phyloP scores from a whole-genome alignment of 2,113 vertebrate genomes.

The Bufo bufo region DNA sequence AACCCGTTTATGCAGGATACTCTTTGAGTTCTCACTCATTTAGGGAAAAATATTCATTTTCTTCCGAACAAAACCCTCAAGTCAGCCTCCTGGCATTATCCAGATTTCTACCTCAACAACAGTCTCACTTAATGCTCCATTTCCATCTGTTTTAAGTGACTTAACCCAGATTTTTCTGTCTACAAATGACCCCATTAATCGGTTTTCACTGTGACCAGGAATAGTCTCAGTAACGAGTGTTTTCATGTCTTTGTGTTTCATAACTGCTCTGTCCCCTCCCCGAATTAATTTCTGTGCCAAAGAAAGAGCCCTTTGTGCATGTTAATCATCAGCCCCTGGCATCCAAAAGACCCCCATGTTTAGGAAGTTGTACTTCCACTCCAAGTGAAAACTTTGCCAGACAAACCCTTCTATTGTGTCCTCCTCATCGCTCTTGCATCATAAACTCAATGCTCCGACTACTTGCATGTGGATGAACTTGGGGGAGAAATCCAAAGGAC shows the following conservation, averaged over 20 bases:
- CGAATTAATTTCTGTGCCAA: slow-evolving; percentile 42
- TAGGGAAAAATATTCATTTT: not conserved
- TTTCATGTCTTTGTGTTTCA: slow-evolving; percentile 44
- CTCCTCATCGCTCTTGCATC: slow-evolving; percentile 15
- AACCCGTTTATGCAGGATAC: not conserved
- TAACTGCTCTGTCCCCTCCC: slow-evolving; percentile 32
- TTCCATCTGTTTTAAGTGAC: slow-evolving; percentile 37
- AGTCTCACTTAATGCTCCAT: slow-evolving; percentile 26
- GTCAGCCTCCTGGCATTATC: not conserved
- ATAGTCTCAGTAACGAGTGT: slow-evolving; percentile 44
- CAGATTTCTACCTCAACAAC: not conserved
- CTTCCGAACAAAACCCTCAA: not conserved
- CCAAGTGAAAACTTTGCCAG: slow-evolving; percentile 17
- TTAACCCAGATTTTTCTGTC: slow-evolving; percentile 51
- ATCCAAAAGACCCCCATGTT: slow-evolving; percentile 33
- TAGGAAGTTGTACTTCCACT: slow-evolving; percentile 51
- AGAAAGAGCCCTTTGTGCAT: slow-evolving; percentile 49
- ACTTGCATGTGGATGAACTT: slow-evolving; percentile 34
- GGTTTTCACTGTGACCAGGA: slow-evolving; percentile 40
- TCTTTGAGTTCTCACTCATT: not conserved
- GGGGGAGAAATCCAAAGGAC: not conserved
- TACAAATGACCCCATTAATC: slow-evolving; percentile 51
- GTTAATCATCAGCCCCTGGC: slow-evolving; percentile 46
- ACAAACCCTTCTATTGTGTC: slow-evolving; percentile 47
- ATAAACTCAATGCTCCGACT: slow-evolving; percentile 20